These are phyloP conservation scores for Holacanthella duospinosa DNA, from an alignment of 2,888 invertebrate species.

Conservation along the genomic window DNA sequence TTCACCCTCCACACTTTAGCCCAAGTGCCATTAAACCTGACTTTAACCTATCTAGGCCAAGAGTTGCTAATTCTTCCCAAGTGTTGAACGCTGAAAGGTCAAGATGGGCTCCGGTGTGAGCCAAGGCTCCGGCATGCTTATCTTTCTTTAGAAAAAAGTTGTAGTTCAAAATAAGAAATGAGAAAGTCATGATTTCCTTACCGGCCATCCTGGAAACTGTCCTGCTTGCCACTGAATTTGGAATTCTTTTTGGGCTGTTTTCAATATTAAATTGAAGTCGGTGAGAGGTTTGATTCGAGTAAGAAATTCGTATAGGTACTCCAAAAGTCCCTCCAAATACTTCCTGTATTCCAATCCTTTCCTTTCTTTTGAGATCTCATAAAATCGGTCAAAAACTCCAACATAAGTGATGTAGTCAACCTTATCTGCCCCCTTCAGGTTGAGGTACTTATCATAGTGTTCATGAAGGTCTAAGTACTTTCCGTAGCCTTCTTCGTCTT, in stretches of 20 bases:
- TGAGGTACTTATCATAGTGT: constrained; percentile 89
- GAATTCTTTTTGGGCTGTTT: constrained; percentile 67
- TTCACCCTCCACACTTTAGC: constrained; percentile 87
- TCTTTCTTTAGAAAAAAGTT: constrained; percentile 58
- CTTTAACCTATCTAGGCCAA: constrained; percentile 93
- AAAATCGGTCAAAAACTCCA: constrained; percentile 85
- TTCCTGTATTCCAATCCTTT: constrained; percentile 75
- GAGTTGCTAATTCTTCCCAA: constrained; percentile 90
- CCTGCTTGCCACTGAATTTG: constrained; percentile 78
- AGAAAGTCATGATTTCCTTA: constrained; percentile 42
- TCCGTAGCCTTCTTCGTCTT: constrained; percentile 98
- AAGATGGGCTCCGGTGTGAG: constrained; percentile 89
- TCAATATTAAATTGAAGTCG: constrained; percentile 68
- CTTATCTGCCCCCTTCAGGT: constrained; percentile 86
- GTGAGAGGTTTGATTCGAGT: constrained; percentile 73
- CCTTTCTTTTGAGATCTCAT: constrained; percentile 83
- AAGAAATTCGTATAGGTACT: constrained; percentile 75
- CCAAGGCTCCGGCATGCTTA: constrained; percentile 73
- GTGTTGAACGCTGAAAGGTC: constrained; percentile 97
- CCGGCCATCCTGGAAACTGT: constrained; percentile 88
- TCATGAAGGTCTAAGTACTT: constrained; percentile 95
- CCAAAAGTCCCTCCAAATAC: constrained; percentile 71
- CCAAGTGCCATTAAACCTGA: constrained; percentile 93
- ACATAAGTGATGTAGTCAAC: constrained; percentile 92
- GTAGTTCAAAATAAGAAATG: not conserved